Conservation (phyloP, 30 jellyfish, hydroid and myxozoan species). For the Turritopsis rubra region DNA sequence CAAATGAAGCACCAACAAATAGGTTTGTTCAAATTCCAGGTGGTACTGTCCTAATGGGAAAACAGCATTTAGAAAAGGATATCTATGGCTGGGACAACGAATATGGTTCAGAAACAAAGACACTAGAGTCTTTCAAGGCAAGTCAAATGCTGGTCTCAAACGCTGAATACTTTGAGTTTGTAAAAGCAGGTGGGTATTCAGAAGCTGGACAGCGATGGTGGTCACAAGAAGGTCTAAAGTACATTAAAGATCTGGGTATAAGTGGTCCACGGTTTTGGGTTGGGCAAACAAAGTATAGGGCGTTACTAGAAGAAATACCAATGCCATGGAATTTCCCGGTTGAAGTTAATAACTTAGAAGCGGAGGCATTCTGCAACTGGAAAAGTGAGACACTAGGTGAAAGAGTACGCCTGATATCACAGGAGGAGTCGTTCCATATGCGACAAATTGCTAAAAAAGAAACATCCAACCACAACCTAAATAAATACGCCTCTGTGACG, state of each 20-base stretch:
- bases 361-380: conserved; percentile 37
- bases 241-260: conserved; percentile 16
- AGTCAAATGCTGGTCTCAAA: conserved; percentile 37
- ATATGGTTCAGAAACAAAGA: conserved; percentile 21
- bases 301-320: conserved; percentile 27
- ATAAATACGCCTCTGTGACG: conserved; percentile 29
- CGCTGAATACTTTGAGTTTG: conserved; percentile 37
- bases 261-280: conserved; percentile 20
- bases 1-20: conserved; percentile 10
- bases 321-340: conserved; percentile 46
- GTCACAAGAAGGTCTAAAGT: conserved; percentile 28
- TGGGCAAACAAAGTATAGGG: conserved; percentile 4
- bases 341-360: conserved; percentile 32
- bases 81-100: conserved; percentile 40
- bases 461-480: conserved; percentile 18
- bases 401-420: conserved; percentile 29
- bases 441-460: conserved; percentile 16
- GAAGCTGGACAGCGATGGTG: conserved; percentile 30
- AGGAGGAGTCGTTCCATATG: conserved; percentile 34
- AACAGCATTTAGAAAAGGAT: conserved; percentile 15
- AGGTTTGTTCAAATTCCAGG: conserved; percentile 19
- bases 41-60: conserved; percentile 28
- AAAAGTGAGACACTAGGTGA: conserved; percentile 16
- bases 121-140: conserved; percentile 23
- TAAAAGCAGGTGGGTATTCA: conserved; percentile 31